Evolutionary conservation across 2,113 vertebrate genomes (phyloP).

Genomic region (Lagopus leucura): DNA sequence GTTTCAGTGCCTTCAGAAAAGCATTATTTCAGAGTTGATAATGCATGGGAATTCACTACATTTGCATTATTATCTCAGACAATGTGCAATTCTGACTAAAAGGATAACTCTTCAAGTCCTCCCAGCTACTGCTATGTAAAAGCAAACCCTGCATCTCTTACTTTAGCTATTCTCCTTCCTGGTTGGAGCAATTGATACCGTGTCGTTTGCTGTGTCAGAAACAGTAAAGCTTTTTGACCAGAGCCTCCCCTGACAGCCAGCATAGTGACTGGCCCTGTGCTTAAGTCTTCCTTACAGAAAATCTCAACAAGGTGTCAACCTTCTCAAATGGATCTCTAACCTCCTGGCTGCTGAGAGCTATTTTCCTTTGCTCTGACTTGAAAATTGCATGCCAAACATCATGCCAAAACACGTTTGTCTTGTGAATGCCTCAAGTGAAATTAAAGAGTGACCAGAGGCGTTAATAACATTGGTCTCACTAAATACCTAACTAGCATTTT

Average conservation of each 20-base stretch:
- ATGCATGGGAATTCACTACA: fast-evolving
- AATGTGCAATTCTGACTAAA: background rate
- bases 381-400: background rate
- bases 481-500: background rate
- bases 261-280: fast-evolving
- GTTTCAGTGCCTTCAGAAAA: background rate
- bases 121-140: background rate
- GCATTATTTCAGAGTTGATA: background rate
- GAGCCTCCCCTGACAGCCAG: background rate
- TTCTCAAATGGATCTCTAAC: too few species aligned
- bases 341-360: background rate
- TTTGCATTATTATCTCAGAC: background rate
- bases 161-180: background rate
- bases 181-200: background rate
- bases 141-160: background rate
- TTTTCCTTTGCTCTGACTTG: background rate
- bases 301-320: background rate
- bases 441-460: background rate
- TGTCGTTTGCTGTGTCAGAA: fast-evolving
- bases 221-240: background rate
- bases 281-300: background rate
- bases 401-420: background rate
- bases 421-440: background rate
- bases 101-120: fast-evolving
- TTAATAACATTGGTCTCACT: background rate